A percentile compares a stretch with the other conserved stretches of the same genome.
These are phyloP conservation scores for Brachionus asplanchnoidis DNA, from an alignment of 1,140 invertebrate species.

Conservation along the genomic window DNA sequence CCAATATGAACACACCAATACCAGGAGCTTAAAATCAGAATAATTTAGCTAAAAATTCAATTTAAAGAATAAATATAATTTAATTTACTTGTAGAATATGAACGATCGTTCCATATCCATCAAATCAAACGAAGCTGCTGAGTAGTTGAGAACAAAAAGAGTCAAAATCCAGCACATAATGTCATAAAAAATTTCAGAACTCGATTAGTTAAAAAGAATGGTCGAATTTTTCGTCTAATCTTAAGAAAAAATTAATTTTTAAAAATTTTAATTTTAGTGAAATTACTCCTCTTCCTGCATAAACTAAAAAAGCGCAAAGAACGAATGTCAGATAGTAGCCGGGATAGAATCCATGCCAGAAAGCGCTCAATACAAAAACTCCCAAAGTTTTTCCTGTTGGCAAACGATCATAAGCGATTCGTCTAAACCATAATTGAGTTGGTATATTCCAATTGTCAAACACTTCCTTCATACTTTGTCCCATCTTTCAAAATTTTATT, in stretches of 20 bases:
- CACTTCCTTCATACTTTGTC: constrained; percentile 71
- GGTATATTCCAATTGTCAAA: constrained; percentile 84
- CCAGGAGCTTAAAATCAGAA: not conserved
- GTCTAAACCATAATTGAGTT: constrained; percentile 73
- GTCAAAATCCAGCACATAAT: constrained; percentile 69
- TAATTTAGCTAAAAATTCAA: not conserved
- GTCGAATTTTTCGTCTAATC: constrained; percentile 69
- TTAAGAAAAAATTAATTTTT: constrained; percentile 2
- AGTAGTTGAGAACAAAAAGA: constrained; percentile 73
- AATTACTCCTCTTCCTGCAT: constrained; percentile 57
- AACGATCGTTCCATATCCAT: constrained; percentile 63
- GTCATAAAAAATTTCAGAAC: constrained; percentile 70
- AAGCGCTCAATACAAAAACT: constrained; percentile 79
- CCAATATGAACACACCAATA: constrained; percentile 26
- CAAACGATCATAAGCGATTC: constrained; percentile 76
- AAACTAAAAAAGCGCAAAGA: constrained; percentile 76
- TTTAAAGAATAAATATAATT: not conserved
- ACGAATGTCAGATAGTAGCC: constrained; percentile 94
- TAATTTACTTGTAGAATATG: constrained; percentile 41
- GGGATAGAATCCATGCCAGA: constrained; percentile 95
- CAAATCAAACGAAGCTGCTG: constrained; percentile 78
- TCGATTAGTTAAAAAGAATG: constrained; percentile 67
- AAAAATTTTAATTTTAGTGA: not conserved
- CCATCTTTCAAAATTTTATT: constrained; percentile 60
- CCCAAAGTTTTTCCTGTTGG: constrained; percentile 59